phyloP scores from a whole-genome alignment of 2,888 invertebrate species.

The Parascotia fuliginaria region DNA sequence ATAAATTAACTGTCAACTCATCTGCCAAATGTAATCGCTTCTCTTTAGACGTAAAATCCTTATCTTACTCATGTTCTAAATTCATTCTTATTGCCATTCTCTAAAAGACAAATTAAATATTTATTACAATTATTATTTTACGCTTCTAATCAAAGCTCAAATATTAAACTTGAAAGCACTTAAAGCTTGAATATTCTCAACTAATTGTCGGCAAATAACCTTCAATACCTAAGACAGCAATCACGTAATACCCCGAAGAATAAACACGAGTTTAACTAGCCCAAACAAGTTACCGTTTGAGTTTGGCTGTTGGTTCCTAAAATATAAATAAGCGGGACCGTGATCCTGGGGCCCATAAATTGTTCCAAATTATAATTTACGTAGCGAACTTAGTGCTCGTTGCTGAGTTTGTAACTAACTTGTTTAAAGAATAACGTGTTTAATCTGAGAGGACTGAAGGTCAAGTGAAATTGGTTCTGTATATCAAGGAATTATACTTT shows the following conservation, averaged over 20 bases:
- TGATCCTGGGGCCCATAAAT: conserved; percentile 5
- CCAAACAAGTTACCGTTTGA: not conserved
- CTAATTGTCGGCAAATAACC: too few relatives aligned
- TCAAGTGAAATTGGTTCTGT: not conserved
- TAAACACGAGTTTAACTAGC: not conserved
- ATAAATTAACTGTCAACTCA: too few relatives aligned
- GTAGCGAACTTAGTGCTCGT: not conserved
- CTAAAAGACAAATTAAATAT: too few relatives aligned
- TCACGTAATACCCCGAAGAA: not conserved
- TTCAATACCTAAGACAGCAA: not conserved
- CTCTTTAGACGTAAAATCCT: too few relatives aligned
- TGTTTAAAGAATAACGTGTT: not conserved
- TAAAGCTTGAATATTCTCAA: too few relatives aligned
- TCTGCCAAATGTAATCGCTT: too few relatives aligned
- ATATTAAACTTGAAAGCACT: too few relatives aligned
- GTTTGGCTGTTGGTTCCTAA: not conserved
- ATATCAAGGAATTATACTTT: too few relatives aligned
- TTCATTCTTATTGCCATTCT: too few relatives aligned
- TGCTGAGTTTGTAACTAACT: not conserved
- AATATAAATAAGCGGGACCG: conserved; percentile 1
- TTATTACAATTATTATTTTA: too few relatives aligned
- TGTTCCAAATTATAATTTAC: conserved; percentile 13
- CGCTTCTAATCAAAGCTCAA: too few relatives aligned
- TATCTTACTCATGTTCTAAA: too few relatives aligned
- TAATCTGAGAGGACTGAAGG: not conserved